Conservation (phyloP, 2,113 vertebrate species). For the Urocynchramus pylzowi region DNA sequence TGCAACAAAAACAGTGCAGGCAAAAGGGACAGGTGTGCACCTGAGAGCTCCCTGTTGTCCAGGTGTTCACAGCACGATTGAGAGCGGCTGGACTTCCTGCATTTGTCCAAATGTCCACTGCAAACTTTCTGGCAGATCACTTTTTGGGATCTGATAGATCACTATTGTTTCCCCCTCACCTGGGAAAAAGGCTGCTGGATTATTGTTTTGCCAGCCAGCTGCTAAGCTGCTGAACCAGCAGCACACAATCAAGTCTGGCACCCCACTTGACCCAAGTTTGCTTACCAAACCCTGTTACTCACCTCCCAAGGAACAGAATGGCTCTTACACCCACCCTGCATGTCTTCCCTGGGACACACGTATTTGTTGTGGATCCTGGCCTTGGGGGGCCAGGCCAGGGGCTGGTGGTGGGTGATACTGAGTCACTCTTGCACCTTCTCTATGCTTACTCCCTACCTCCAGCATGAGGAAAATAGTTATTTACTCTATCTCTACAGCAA, state of each 20-base stretch:
- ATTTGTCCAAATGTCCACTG: neutral
- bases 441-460: neutral
- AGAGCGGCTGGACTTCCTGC: neutral
- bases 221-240: neutral
- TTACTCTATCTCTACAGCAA: neutral
- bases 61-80: neutral
- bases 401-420: neutral
- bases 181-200: neutral
- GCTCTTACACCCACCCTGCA: neutral
- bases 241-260: neutral
- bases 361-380: neutral
- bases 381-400: fast-evolving
- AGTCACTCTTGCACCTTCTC: neutral
- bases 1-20: neutral
- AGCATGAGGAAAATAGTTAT: neutral
- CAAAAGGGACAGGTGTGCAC: neutral
- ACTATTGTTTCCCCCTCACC: neutral
- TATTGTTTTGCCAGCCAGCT: neutral
- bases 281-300: neutral
- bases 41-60: neutral
- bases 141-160: neutral
- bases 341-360: neutral
- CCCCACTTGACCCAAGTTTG: neutral
- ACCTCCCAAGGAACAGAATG: neutral
- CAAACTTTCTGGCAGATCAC: neutral